A percentile compares a stretch with the other conserved stretches of the same genome.
These are phyloP conservation scores for Decapterus maruadsi DNA, from an alignment of 2,797 vertebrate genomes.

Conservation along the genomic window DNA sequence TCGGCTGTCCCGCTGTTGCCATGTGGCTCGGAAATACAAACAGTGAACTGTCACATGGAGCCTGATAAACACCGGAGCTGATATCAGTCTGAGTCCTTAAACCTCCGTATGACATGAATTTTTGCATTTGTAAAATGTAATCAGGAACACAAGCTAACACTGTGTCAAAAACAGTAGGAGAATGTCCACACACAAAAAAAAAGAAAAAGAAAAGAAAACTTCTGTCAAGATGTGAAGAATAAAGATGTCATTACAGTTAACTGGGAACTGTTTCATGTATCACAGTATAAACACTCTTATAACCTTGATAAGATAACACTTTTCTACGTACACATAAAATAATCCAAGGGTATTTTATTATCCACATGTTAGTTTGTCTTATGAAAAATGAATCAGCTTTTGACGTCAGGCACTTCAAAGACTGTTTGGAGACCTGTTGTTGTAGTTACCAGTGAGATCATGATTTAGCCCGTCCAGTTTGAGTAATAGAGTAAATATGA, in stretches of 20 bases:
- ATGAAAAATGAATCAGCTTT: background rate
- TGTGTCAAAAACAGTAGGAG: too few relatives aligned
- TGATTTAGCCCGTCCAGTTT: background rate
- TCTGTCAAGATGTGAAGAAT: too few relatives aligned
- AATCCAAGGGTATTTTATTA: background rate
- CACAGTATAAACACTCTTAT: background rate
- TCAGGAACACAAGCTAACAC: too few relatives aligned
- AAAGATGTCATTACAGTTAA: too few relatives aligned
- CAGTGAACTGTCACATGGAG: conserved; percentile 35
- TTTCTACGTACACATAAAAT: background rate
- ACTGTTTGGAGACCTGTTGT: background rate
- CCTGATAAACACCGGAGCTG: conserved; percentile 17
- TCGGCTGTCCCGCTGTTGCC: conserved; percentile 63
- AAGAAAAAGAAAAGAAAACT: too few relatives aligned
- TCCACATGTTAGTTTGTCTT: background rate
- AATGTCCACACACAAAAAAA: too few relatives aligned
- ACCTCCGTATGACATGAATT: conserved; percentile 4
- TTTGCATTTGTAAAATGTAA: background rate
- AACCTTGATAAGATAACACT: background rate
- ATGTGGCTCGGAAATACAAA: conserved; percentile 62
- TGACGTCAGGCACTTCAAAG: background rate
- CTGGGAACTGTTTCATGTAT: background rate
- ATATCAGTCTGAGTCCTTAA: background rate
- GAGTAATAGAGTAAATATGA: background rate
- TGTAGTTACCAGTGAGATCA: background rate